Conservation (phyloP, 1,140 invertebrate species). For the Melipona quadrifasciata region DNA sequence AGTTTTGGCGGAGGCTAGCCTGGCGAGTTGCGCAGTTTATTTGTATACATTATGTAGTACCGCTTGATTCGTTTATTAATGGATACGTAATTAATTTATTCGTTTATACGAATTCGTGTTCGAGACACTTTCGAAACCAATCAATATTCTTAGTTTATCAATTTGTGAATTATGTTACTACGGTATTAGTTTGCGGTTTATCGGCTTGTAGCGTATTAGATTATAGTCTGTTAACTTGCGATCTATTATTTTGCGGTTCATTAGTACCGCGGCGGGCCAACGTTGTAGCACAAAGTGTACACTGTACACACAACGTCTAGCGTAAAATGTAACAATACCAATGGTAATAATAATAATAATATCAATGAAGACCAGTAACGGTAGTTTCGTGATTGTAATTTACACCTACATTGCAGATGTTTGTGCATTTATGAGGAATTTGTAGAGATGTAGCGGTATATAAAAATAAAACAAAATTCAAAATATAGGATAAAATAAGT, state of each 20-base stretch:
- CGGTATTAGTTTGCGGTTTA: neutral
- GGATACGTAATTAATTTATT: neutral
- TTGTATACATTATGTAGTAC: neutral
- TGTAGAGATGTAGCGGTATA: neutral
- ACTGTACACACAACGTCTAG: neutral
- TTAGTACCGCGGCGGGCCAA: neutral
- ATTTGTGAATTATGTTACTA: neutral
- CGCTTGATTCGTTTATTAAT: neutral
- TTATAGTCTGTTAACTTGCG: neutral
- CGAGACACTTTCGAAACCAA: neutral
- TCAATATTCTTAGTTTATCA: neutral
- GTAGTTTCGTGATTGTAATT: neutral
- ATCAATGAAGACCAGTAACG: neutral
- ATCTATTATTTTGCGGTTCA: neutral
- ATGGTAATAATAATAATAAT: neutral
- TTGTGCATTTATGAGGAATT: neutral
- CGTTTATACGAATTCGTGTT: neutral
- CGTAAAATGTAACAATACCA: neutral
- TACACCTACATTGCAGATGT: neutral
- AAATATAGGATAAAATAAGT: neutral
- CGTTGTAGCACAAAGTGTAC: neutral
- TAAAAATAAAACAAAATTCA: neutral
- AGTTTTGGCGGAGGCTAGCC: neutral
- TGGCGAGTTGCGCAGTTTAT: neutral
- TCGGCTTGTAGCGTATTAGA: neutral